Conservation (phyloP, 2,797 vertebrate species). For the Hyperoplus lanceolatus region DNA sequence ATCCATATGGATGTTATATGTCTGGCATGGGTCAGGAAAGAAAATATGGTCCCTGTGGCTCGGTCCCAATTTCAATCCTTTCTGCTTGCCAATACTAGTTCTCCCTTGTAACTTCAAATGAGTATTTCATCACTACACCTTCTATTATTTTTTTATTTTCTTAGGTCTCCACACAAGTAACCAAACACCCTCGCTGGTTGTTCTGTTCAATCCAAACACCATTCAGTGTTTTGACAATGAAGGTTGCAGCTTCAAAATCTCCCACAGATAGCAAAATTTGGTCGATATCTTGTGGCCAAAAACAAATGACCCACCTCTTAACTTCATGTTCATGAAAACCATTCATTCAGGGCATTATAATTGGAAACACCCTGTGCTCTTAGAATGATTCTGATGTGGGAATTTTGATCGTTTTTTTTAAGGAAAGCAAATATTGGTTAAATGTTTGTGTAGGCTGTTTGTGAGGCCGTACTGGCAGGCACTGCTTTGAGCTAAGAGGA, state of each 20-base stretch:
- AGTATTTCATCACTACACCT: background rate
- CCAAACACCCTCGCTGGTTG: too few species aligned
- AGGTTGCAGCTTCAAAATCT: too few species aligned
- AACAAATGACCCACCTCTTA: too few species aligned
- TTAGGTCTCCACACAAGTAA: background rate
- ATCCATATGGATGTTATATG: background rate
- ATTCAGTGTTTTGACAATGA: too few species aligned
- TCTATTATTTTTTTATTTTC: constrained; percentile 2
- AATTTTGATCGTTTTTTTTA: background rate
- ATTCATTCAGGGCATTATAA: too few species aligned
- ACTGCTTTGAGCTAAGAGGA: background rate
- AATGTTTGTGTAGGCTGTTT: background rate
- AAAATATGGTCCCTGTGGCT: background rate
- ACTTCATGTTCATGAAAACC: too few species aligned
- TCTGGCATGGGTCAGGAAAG: background rate
- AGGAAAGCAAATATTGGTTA: background rate
- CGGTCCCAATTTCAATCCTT: background rate
- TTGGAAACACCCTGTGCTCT: too few species aligned
- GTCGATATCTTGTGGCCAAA: too few species aligned
- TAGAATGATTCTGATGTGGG: too few species aligned
- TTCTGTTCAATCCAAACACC: too few species aligned
- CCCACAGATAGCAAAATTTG: too few species aligned
- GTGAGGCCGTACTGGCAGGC: background rate
- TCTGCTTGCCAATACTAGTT: background rate
- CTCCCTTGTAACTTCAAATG: background rate